phyloP scores from a whole-genome alignment of 2,888 invertebrate genomes.

The Zygogramma bicolorata region DNA sequence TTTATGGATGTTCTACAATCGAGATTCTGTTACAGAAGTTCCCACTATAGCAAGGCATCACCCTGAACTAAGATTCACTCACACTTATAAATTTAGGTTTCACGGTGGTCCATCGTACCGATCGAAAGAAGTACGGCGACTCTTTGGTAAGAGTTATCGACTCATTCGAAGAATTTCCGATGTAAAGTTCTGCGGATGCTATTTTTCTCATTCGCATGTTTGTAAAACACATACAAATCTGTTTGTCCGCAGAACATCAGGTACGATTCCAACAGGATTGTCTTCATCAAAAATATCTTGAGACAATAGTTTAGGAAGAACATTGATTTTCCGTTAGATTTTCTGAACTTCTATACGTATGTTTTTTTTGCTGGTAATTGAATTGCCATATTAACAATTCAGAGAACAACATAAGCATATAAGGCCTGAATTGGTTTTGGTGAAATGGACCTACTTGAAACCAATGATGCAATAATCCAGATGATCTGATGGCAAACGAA shows the following conservation, averaged over 20 bases:
- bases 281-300: background rate
- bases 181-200: constrained; percentile 54
- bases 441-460: too few relatives aligned
- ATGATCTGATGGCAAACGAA: too few relatives aligned
- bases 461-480: too few relatives aligned
- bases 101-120: constrained; percentile 54
- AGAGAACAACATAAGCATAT: too few relatives aligned
- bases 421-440: too few relatives aligned
- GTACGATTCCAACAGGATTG: constrained; percentile 1
- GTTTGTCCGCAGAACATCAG: constrained; percentile 37
- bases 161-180: constrained; percentile 59
- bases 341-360: background rate
- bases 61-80: constrained; percentile 36
- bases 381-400: too few relatives aligned
- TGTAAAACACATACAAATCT: constrained; percentile 51
- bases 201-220: constrained; percentile 54
- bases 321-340: background rate
- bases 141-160: constrained; percentile 52
- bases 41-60: background rate
- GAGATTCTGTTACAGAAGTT: background rate
- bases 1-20: too few relatives aligned
- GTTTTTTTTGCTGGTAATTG: background rate
- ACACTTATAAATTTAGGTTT: constrained; percentile 47
- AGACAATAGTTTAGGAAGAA: background rate
- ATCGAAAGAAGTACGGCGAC: constrained; percentile 53